Evolutionary conservation across 2,113 vertebrate genomes (phyloP), one percentile per base, ranked within the genome.

Genomic region (Dromiciops gliroides): DNA sequence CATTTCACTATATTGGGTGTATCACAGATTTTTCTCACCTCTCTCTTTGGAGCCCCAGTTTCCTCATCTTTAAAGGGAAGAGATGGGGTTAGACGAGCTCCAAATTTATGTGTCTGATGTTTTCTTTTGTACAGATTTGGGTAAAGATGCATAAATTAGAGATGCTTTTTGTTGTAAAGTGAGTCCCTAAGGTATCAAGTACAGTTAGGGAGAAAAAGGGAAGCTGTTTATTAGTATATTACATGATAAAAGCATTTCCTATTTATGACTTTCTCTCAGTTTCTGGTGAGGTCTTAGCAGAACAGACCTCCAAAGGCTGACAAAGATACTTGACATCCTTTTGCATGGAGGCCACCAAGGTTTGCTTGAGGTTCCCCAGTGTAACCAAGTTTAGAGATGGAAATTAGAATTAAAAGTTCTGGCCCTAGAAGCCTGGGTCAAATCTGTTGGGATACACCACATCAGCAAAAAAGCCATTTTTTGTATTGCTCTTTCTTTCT

Each of bases 341-440:
- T 24, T 0, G 0, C 12, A 9, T 37, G 37, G 31, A 24, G 23
- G 44, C 9, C 24, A 44, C 47, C 2, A 12, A 50, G 16, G 3
- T 10, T 8, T 19, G 9, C 24, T 28, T 3, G 12, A 44, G 60
- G 60, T 91, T 60, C n/a, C 1, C 12, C 47, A 37, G 5, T 51
- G 89, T n/a, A 24, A 25, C 60, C 19, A 47, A 10, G 9, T 2
- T 11, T 49, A 89, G 9, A 2, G 4, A 48, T 52, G 37, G 19
- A 83, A 83, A 83, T 83, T 22, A 44, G n/a, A 83, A 83, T 83
- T 3, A 14, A 50, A n/a, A 75, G 37, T 10, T 22, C 53, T 51
- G 49, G 23, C 2, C 3, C 60, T n/a, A 26, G 2, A 19, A 0
- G 25, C 8, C 67, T 51, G 5, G 1, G 22, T 37, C 3, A 0